phyloP scores from a whole-genome alignment of 2,797 vertebrate genomes.

The Buceros bicornis region DNA sequence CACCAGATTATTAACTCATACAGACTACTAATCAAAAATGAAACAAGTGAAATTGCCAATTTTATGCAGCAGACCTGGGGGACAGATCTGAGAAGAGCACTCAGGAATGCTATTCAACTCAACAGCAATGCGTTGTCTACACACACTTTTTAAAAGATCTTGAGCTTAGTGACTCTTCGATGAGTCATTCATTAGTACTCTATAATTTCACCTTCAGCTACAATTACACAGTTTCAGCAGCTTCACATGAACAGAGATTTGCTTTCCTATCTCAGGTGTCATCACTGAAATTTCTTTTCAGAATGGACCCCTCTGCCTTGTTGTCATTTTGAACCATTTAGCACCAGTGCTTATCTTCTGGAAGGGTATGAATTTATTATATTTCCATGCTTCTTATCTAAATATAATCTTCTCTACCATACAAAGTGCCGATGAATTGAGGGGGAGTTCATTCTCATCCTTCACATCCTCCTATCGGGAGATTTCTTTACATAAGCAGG shows the following conservation, averaged over 20 bases:
- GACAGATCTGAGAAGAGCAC: conserved; percentile 14
- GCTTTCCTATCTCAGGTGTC: neutral
- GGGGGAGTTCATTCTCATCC: neutral
- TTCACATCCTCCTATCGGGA: neutral
- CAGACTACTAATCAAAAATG: conserved; percentile 39
- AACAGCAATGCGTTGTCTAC: conserved; percentile 33
- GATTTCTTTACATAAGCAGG: neutral
- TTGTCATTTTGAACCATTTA: neutral
- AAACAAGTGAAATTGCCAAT: conserved; percentile 53
- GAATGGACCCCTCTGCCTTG: neutral
- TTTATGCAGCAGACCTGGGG: conserved; percentile 37
- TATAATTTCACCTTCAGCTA: conserved; percentile 46
- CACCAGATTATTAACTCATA: conserved; percentile 39
- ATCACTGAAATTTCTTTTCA: neutral
- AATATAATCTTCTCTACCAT: neutral
- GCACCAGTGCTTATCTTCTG: neutral
- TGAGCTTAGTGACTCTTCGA: neutral
- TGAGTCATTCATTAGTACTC: conserved; percentile 46
- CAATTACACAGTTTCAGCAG: conserved; percentile 21
- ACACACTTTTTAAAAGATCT: neutral
- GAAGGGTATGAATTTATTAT: neutral
- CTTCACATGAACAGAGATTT: neutral
- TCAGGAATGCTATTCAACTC: conserved; percentile 36
- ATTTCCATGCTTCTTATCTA: neutral
- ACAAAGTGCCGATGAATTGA: neutral